Evolutionary conservation across 2,113 vertebrate genomes (phyloP).

Genomic region (Piprites chloris): DNA sequence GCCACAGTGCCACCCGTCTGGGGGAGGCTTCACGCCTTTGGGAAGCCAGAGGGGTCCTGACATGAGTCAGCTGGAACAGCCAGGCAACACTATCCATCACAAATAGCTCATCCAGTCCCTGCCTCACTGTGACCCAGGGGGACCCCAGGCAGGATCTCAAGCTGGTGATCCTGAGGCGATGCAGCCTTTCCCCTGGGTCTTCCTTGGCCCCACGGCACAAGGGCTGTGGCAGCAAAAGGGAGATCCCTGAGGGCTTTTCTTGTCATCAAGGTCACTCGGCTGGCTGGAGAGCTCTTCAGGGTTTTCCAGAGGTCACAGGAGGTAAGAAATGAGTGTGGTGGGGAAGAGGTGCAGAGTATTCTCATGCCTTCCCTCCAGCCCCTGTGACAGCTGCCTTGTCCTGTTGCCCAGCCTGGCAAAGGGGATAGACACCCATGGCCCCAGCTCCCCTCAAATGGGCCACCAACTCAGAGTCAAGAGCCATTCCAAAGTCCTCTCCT

Average conservation of each 20-base stretch:
- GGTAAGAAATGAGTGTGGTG: accelerated
- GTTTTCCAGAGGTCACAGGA: neutral
- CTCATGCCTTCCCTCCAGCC: neutral
- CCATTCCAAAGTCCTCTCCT: neutral
- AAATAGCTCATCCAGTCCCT: neutral
- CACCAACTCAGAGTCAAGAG: neutral
- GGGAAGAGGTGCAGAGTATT: neutral
- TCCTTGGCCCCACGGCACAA: accelerated
- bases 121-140: accelerated
- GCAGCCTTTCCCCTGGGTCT: neutral
- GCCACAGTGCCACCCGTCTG: accelerated
- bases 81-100: accelerated
- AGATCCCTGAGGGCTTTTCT: neutral
- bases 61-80: neutral
- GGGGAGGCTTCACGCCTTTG: neutral
- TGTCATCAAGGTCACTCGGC: neutral
- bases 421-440: neutral
- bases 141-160: neutral
- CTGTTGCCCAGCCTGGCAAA: neutral
- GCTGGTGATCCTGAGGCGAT: accelerated
- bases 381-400: neutral
- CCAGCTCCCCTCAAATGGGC: neutral
- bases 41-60: neutral
- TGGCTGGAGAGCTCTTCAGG: neutral
- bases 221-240: neutral